A percentile compares a stretch with the other conserved stretches of the same genome.
These are phyloP conservation scores for Drosophila quadrilineata DNA, from an alignment of 1,140 invertebrate species.

Conservation along the genomic window DNA sequence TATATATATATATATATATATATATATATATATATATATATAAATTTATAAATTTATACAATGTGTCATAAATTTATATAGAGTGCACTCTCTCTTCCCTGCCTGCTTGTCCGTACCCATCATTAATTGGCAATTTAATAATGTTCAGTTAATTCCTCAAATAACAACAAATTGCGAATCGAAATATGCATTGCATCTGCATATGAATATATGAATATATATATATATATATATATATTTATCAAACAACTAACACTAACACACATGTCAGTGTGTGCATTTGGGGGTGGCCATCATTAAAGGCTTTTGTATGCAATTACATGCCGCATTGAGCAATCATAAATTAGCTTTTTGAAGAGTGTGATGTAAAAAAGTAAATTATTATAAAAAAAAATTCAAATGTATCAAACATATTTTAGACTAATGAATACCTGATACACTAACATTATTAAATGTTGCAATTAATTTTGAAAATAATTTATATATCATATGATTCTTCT, in stretches of 20 bases:
- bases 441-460: too few species aligned
- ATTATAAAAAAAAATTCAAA: slow-evolving; percentile 7
- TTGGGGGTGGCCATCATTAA: slow-evolving; percentile 55
- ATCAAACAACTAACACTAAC: slow-evolving; percentile 12
- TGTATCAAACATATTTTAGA: too few species aligned
- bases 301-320: slow-evolving; percentile 78
- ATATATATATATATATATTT: slow-evolving; percentile 26
- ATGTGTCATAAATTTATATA: too few species aligned
- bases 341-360: slow-evolving; percentile 68
- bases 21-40: too few species aligned
- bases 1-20: too few species aligned
- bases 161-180: slow-evolving; percentile 18
- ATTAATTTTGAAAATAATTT: too few species aligned
- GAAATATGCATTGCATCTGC: slow-evolving; percentile 18
- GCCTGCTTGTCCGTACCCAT: neutral
- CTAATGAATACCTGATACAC: too few species aligned
- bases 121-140: slow-evolving; percentile 37
- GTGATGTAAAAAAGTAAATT: slow-evolving; percentile 36
- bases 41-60: too few species aligned
- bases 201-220: slow-evolving; percentile 31
- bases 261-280: slow-evolving; percentile 4
- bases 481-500: too few species aligned
- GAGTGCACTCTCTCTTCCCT: neutral
- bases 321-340: slow-evolving; percentile 77
- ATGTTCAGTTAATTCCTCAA: slow-evolving; percentile 42